phyloP scores from a whole-genome alignment of 2,113 vertebrate species.

The Colaptes auratus region DNA sequence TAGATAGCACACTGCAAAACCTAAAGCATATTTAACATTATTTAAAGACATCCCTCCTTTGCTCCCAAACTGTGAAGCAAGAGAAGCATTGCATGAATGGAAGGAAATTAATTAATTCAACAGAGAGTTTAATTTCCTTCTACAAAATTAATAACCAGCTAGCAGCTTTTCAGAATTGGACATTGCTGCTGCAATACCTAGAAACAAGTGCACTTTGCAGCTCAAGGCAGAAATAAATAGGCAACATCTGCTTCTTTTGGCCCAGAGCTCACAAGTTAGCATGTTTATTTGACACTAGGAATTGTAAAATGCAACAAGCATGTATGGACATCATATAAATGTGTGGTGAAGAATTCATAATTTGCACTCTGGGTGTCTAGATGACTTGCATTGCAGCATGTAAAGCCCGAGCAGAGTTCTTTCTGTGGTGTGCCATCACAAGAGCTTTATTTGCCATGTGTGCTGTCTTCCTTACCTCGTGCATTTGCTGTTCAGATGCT shows the following conservation, averaged over 20 bases:
- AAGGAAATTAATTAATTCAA: slow-evolving; percentile 42
- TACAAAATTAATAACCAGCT: neutral
- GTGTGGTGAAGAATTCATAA: neutral
- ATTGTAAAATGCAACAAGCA: neutral
- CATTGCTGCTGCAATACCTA: neutral
- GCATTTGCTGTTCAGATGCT: neutral
- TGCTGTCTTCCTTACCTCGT: neutral
- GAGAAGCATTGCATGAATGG: neutral
- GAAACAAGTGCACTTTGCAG: neutral
- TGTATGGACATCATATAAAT: fast-evolving
- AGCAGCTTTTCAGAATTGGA: neutral
- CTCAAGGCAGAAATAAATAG: neutral
- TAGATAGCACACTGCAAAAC: neutral
- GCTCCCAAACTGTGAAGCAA: neutral
- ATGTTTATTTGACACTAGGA: neutral
- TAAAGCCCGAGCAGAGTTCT: neutral
- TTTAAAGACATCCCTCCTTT: slow-evolving; percentile 8
- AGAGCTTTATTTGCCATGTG: neutral
- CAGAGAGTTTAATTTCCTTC: neutral
- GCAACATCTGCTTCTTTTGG: neutral
- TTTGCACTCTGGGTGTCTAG: neutral
- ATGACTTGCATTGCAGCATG: neutral
- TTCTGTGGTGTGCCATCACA: neutral
- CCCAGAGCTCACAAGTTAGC: neutral
- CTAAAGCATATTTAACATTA: neutral